Conservation (phyloP, 2,888 invertebrate genomes). For the Brenthis hecate region DNA sequence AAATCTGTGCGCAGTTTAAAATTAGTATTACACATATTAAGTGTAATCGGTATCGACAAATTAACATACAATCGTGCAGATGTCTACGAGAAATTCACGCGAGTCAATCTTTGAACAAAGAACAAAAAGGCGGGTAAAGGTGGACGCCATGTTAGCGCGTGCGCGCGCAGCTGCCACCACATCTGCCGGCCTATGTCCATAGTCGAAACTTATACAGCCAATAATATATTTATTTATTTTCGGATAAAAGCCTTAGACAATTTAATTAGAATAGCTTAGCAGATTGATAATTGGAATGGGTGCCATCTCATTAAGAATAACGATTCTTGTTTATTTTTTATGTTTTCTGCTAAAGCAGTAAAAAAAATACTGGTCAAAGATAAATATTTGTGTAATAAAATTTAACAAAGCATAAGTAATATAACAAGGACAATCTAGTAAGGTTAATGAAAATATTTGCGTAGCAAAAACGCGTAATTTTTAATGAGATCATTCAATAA, state of each 20-base stretch:
- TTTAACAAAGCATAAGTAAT: too few relatives aligned
- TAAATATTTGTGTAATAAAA: too few relatives aligned
- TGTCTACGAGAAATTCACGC: conserved; percentile 39
- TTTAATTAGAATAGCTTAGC: conserved; percentile 2
- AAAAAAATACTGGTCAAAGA: too few relatives aligned
- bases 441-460: too few relatives aligned
- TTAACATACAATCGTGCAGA: conserved; percentile 34
- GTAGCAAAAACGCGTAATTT: neutral
- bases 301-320: too few relatives aligned
- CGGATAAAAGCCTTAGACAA: conserved; percentile 8
- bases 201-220: conserved; percentile 33
- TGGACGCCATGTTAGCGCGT: conserved; percentile 44
- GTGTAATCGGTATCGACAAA: conserved; percentile 9
- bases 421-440: too few relatives aligned
- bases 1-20: neutral
- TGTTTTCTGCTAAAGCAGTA: too few relatives aligned
- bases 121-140: conserved; percentile 48
- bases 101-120: conserved; percentile 50
- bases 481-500: neutral
- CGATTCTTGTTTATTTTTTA: neutral
- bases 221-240: conserved; percentile 19
- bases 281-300: neutral
- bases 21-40: conserved; percentile 16
- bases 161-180: conserved; percentile 50
- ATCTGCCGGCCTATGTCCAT: conserved; percentile 44